Base-by-base conservation (phyloP, 2,888 invertebrate species). In the Celastrina argiolus region DNA sequence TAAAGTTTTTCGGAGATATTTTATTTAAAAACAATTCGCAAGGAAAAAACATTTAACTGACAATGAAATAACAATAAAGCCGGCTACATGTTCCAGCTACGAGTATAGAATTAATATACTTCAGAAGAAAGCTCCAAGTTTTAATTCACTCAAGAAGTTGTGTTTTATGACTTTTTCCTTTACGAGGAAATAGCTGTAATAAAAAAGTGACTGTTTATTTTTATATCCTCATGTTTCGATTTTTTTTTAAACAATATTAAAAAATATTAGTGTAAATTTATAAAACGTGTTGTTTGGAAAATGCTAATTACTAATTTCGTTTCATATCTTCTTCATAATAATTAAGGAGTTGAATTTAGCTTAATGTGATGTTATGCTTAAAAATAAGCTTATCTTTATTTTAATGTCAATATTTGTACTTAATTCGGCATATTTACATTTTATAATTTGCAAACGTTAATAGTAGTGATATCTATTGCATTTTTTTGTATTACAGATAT, bases 131-230 rank as follows among this genome's bases (percentile, higher is more conserved):
- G 70, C 64, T 31, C 64, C 10, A 71, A 71, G 70, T 71, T 69
- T 71, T 71, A 71, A 71, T 69, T 70, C 71, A 69, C 67, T 69
- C 67, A 51, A 56, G 66, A 71, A 71, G 70, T 71, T 71, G 68
- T 71, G 70, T 68, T 71, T 71, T 71, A 71, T 71, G 70, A 69
- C 70, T 71, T 71, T 51, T 69, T 71, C 70, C 68, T 67, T 68
- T 69, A 68, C 70, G 66, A 66, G 66, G 66, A 66, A 61, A 61
- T 61, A 61, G 61, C 61, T 22, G 22, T 61, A 36, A 61, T 61
- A 61, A 61, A 51, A 59, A 61, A 61, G 61, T 61, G 61, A 22
- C 61, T 39, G 61, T 39, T 39, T 61, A 61, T 61, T 61, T 61
- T 39, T 39, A 39, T 61, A 61, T 39, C 26, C 14, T n/a, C 16